Evolutionary conservation across 2,888 invertebrate species (phyloP).

Genomic region (Rhaphigaster nebulosa): DNA sequence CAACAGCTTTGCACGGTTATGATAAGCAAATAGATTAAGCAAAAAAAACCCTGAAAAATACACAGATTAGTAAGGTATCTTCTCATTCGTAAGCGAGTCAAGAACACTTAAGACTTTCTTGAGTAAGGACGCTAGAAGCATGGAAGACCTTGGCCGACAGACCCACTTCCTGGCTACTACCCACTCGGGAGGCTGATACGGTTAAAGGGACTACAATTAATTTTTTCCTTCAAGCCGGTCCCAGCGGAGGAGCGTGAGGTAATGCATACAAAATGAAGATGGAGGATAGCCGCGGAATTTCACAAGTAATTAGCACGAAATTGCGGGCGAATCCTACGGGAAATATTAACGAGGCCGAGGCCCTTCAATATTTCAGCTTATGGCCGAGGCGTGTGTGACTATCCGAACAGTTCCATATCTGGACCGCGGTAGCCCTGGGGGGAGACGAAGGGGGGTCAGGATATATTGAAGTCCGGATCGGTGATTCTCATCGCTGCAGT

Average conservation of each 20-base stretch:
- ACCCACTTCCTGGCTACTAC: background rate
- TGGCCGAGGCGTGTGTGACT: background rate
- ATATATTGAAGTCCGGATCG: background rate
- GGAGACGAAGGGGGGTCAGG: background rate
- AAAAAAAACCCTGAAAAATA: too few relatives aligned
- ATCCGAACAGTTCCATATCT: conserved; percentile 7
- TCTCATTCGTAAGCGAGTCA: background rate
- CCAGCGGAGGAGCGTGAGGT: conserved; percentile 1
- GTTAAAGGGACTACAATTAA: conserved; percentile 38
- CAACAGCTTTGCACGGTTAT: too few relatives aligned
- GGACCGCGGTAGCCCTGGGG: background rate
- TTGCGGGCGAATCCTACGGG: conserved; percentile 39
- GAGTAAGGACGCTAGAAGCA: background rate
- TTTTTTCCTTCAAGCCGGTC: background rate
- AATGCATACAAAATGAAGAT: conserved; percentile 47
- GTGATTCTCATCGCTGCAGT: background rate
- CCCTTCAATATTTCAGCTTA: conserved; percentile 32
- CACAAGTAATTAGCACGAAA: conserved; percentile 48
- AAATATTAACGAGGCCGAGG: conserved; percentile 18
- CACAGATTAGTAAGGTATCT: too few relatives aligned
- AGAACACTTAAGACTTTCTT: background rate
- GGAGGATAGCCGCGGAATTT: conserved; percentile 14
- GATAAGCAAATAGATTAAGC: too few relatives aligned
- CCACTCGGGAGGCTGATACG: background rate
- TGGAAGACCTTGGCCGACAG: background rate